phyloP scores from a whole-genome alignment of 2,113 vertebrate species.

The Falco punctatus region DNA sequence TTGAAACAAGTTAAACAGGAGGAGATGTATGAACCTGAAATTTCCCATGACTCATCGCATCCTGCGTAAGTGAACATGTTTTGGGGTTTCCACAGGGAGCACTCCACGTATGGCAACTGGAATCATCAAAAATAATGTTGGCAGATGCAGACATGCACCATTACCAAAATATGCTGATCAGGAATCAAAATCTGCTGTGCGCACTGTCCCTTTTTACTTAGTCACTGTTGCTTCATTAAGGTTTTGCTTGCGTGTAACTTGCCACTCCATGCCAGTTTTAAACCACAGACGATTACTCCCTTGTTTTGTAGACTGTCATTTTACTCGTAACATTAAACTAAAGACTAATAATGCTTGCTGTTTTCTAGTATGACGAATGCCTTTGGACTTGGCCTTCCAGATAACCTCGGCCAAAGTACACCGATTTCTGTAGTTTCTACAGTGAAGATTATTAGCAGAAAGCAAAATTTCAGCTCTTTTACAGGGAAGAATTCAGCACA shows the following conservation, averaged over 20 bases:
- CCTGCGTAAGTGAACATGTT: not conserved
- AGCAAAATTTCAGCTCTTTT: not conserved
- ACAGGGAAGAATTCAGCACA: not conserved
- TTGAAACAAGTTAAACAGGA: not conserved
- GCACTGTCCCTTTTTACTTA: not conserved
- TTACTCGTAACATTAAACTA: conserved; percentile 1
- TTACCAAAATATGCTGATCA: not conserved
- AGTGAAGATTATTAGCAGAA: conserved; percentile 25
- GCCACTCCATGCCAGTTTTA: not conserved
- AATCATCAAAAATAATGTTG: not conserved
- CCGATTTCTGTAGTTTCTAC: conserved; percentile 11
- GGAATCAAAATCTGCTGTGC: not conserved
- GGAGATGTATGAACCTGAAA: not conserved
- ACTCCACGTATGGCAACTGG: not conserved
- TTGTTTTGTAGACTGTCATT: conserved; percentile 11
- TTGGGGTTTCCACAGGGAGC: not conserved
- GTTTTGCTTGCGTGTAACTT: not conserved
- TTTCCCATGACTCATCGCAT: not conserved
- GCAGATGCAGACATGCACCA: not conserved
- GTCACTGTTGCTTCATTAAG: not conserved
- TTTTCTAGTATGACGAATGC: not conserved
- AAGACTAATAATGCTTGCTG: not conserved
- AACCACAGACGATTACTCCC: not conserved
- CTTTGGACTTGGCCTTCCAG: conserved; percentile 9
- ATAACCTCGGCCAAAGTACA: not conserved